phyloP scores from a whole-genome alignment of 2,888 invertebrate genomes.

The Sarcophaga caerulescens region DNA sequence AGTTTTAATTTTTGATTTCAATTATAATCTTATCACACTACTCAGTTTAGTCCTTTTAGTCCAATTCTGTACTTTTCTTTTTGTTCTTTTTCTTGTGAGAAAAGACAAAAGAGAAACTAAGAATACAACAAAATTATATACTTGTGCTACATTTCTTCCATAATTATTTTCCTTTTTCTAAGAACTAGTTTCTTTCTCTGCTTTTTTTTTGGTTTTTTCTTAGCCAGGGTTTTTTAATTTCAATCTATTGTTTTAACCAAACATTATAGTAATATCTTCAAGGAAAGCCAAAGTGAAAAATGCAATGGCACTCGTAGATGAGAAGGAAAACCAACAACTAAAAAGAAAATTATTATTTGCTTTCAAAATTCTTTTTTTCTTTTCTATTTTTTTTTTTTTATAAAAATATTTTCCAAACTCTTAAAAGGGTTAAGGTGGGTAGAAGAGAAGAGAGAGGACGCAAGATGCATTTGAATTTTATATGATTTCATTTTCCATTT shows the following conservation, averaged over 20 bases:
- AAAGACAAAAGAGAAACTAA: background rate
- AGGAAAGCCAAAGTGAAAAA: background rate
- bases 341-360: slow-evolving; percentile 59
- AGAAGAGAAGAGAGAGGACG: background rate
- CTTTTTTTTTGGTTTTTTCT: slow-evolving; percentile 9
- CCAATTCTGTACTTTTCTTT: background rate
- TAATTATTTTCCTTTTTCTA: slow-evolving; percentile 51
- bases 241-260: slow-evolving; percentile 60
- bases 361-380: slow-evolving; percentile 44
- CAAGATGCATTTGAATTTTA: slow-evolving; percentile 29
- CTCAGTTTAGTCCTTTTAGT: slow-evolving; percentile 6
- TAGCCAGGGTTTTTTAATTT: slow-evolving; percentile 48
- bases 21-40: slow-evolving; percentile 46
- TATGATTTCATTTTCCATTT: slow-evolving; percentile 31
- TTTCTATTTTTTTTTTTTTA: slow-evolving; percentile 5
- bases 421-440: background rate
- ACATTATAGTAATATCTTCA: slow-evolving; percentile 38
- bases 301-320: background rate
- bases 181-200: background rate
- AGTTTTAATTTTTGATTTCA: slow-evolving; percentile 22
- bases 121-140: slow-evolving; percentile 53
- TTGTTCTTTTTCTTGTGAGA: background rate
- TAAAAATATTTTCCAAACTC: background rate
- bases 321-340: background rate
- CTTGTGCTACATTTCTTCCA: slow-evolving; percentile 59